Percentiles rank a stretch among this genome's conserved stretches.
Evolutionary conservation across 2,797 vertebrate species (phyloP).

Genomic region (Etheostoma nigrum): DNA sequence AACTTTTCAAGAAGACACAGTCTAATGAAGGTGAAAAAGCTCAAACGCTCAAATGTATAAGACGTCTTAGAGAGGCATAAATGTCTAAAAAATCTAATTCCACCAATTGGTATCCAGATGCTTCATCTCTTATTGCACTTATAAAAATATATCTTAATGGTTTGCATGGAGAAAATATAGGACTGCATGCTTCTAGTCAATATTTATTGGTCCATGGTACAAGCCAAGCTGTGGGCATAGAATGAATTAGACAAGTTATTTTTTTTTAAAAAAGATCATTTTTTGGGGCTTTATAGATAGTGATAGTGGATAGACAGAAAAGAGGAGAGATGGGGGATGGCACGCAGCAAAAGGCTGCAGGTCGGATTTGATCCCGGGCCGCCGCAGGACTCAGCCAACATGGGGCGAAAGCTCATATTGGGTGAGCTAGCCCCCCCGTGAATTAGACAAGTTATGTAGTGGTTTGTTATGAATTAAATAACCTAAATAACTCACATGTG

Average conservation of each 20-base stretch:
- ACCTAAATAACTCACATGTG: not conserved
- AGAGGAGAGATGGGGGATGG: too few species aligned
- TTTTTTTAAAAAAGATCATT: too few species aligned
- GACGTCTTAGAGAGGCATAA: not conserved
- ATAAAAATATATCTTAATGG: not conserved
- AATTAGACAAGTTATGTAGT: too few species aligned
- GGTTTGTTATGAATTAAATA: too few species aligned
- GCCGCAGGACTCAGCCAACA: too few species aligned
- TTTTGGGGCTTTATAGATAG: too few species aligned
- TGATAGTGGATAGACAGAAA: too few species aligned
- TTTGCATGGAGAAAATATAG: constrained; percentile 1
- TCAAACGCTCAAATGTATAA: not conserved
- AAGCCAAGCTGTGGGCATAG: not conserved
- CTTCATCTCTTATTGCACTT: not conserved
- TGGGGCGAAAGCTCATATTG: too few species aligned
- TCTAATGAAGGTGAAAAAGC: constrained; percentile 35
- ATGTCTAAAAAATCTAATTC: not conserved
- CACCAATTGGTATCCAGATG: not conserved
- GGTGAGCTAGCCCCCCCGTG: too few species aligned
- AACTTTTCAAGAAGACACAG: constrained; percentile 20
- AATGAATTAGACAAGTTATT: constrained; percentile 14
- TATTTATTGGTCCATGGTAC: not conserved
- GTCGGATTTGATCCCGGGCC: too few species aligned
- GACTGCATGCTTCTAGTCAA: not conserved
- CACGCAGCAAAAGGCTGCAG: too few species aligned